Percentiles rank a stretch among this genome's conserved stretches.
Conservation (phyloP, 2,888 invertebrate genomes). For the Chalcosyrphus nemorum region DNA sequence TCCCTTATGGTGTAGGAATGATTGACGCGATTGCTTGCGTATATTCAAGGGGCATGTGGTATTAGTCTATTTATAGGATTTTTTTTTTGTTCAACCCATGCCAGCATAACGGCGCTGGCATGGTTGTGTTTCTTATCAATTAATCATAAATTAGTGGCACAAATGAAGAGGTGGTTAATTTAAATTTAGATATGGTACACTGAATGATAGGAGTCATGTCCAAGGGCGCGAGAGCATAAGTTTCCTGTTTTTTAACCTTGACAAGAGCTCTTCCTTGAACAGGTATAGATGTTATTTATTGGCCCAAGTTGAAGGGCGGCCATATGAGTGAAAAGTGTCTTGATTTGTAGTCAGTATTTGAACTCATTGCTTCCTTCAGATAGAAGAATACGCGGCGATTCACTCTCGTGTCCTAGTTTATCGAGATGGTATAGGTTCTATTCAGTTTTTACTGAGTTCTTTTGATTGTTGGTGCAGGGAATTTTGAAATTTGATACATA, state of each 20-base stretch:
- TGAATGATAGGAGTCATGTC: neutral
- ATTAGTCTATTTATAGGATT: constrained; percentile 37
- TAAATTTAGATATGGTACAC: constrained; percentile 12
- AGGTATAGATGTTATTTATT: neutral
- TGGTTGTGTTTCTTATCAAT: neutral
- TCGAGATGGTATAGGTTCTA: no score
- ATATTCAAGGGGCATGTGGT: neutral
- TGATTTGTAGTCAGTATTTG: no score
- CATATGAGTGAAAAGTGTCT: no score
- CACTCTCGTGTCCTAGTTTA: no score
- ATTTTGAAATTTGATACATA: no score
- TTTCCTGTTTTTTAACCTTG: constrained; percentile 6
- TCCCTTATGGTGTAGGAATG: constrained; percentile 23
- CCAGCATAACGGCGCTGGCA: neutral
- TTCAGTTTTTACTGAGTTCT: no score
- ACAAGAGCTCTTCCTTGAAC: neutral
- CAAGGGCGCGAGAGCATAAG: constrained; percentile 1
- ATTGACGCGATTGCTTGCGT: constrained; percentile 7
- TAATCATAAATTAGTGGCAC: neutral
- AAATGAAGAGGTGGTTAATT: neutral
- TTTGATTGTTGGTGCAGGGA: no score
- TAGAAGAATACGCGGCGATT: no score
- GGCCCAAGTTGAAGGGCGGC: neutral
- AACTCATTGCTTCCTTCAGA: no score
- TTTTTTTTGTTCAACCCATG: neutral